Conservation (phyloP, 2,888 invertebrate genomes). For the Litoditis marina region DNA sequence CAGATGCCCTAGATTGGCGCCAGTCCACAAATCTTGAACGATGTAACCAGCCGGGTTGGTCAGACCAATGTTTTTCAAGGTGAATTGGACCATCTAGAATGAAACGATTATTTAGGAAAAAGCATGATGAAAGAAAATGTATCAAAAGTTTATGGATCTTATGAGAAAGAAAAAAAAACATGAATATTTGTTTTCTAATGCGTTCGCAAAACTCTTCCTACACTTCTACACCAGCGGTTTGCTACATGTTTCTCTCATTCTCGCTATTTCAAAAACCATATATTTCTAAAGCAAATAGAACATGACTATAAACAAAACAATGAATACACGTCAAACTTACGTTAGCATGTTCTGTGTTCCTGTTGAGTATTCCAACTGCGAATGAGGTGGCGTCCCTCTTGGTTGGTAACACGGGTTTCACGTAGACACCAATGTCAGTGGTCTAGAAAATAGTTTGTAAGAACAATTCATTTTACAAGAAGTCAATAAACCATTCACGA, state of each 20-base stretch:
- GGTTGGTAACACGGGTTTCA: conserved; percentile 51
- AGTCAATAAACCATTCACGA: no score
- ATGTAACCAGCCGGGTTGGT: conserved; percentile 42
- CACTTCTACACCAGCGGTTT: no score
- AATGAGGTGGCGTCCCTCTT: conserved; percentile 34
- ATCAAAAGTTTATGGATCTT: no score
- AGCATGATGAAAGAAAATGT: no score
- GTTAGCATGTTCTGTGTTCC: conserved; percentile 19
- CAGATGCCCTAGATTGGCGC: conserved; percentile 22
- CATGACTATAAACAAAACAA: no score
- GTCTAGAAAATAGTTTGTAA: conserved; percentile 39
- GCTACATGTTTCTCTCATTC: no score
- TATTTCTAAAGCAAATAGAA: no score
- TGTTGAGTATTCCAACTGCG: conserved; percentile 55
- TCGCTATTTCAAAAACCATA: no score
- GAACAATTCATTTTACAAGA: background rate
- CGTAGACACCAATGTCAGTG: conserved; percentile 47
- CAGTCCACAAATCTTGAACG: conserved; percentile 45
- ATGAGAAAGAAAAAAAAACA: no score
- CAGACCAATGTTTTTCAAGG: conserved; percentile 40
- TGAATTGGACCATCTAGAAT: conserved; percentile 39
- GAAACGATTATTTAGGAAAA: no score
- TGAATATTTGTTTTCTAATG: no score
- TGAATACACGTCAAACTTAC: conserved; percentile 15
- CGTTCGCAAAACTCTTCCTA: no score